Conservation (phyloP, 2,113 vertebrate species). For the Brienomyrus longianalis region DNA sequence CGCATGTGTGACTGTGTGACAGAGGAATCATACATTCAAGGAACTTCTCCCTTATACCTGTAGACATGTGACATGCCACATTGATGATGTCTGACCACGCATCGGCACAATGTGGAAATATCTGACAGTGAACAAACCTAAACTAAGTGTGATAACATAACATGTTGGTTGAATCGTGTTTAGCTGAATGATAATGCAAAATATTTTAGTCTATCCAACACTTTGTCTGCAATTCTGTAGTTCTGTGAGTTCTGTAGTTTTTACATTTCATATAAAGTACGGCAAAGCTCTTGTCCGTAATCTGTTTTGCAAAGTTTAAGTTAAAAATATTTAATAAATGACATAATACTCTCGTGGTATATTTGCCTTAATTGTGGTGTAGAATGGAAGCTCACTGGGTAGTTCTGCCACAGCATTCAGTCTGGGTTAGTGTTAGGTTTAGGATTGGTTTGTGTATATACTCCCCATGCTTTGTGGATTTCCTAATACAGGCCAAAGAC, state of each 20-base stretch:
- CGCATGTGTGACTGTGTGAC: too few relatives aligned
- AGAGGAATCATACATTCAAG: too few relatives aligned
- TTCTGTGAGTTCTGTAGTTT: background rate
- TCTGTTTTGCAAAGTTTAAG: background rate
- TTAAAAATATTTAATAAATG: background rate
- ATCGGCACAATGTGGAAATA: background rate
- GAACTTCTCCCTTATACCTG: too few relatives aligned
- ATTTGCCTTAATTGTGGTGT: background rate
- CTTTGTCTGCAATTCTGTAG: background rate
- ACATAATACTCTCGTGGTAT: background rate
- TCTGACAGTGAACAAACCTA: background rate
- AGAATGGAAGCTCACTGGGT: background rate
- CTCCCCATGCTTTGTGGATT: background rate
- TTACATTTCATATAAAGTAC: background rate
- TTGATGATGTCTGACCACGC: background rate
- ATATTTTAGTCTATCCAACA: background rate
- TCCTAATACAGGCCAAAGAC: background rate
- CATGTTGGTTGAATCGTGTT: background rate
- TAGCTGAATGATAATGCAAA: background rate
- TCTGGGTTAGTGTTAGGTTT: background rate
- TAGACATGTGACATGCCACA: too few relatives aligned
- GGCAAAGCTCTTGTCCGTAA: background rate
- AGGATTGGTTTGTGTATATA: background rate
- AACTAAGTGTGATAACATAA: background rate
- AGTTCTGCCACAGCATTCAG: background rate